phyloP scores from a whole-genome alignment of 2,797 vertebrate genomes.

The Danio choprae region DNA sequence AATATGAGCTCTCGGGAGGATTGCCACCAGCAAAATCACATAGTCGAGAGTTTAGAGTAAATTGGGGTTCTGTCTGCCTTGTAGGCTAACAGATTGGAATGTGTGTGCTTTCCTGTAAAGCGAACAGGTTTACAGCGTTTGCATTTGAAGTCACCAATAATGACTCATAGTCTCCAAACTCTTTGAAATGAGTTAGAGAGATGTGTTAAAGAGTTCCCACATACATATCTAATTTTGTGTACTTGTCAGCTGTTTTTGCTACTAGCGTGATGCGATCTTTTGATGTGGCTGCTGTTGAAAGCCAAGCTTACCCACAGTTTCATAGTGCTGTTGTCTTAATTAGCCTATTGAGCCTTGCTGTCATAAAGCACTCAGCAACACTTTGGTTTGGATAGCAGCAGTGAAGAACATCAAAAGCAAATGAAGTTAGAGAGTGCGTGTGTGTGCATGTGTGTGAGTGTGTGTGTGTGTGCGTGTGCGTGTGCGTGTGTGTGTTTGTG shows the following conservation, averaged over 20 bases:
- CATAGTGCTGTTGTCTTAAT: slow-evolving; percentile 26
- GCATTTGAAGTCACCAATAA: neutral
- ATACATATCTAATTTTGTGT: slow-evolving; percentile 14
- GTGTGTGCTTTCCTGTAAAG: neutral
- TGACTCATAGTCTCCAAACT: slow-evolving; percentile 9
- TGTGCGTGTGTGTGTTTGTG: no score
- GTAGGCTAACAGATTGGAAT: neutral
- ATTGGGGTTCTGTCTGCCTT: neutral
- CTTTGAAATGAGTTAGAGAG: slow-evolving; percentile 7
- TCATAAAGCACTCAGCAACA: slow-evolving; percentile 9
- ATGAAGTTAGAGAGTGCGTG: neutral
- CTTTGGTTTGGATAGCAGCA: neutral
- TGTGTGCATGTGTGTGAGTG: no score
- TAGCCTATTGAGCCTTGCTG: neutral
- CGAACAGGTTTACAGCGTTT: neutral
- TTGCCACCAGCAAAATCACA: neutral
- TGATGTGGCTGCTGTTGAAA: slow-evolving; percentile 26
- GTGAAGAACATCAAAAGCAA: slow-evolving; percentile 11
- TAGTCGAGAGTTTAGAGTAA: neutral
- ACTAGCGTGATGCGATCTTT: slow-evolving; percentile 18
- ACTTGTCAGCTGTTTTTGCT: slow-evolving; percentile 19
- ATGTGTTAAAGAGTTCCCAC: neutral
- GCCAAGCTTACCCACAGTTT: slow-evolving; percentile 5
- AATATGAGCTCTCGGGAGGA: neutral
- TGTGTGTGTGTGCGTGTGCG: neutral